A percentile compares a stretch with the other conserved stretches of the same genome.
Evolutionary conservation across 2,888 invertebrate genomes (phyloP).

Genomic region (Hydraecia micacea): DNA sequence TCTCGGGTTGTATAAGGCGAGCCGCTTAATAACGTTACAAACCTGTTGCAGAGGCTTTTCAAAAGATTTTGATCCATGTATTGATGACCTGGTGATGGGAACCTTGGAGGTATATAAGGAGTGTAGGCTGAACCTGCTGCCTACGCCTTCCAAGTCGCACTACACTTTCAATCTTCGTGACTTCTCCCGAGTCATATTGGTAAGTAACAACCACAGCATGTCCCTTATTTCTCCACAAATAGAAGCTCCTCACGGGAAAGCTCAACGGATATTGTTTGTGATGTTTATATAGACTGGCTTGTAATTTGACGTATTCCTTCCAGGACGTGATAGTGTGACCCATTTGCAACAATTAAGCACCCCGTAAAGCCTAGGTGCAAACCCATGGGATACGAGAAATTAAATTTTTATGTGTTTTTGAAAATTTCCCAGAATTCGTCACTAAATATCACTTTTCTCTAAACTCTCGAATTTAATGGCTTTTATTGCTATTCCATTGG

Average conservation of each 20-base stretch:
- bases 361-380: too few relatives aligned
- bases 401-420: too few relatives aligned
- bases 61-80: constrained; percentile 98
- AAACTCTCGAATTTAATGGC: too few relatives aligned
- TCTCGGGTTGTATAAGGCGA: background rate
- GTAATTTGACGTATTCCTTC: too few relatives aligned
- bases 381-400: too few relatives aligned
- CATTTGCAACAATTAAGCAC: too few relatives aligned
- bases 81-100: constrained; percentile 96
- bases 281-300: background rate
- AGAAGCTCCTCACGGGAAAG: background rate
- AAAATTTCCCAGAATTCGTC: too few relatives aligned
- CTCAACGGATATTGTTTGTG: background rate
- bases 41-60: constrained; percentile 94
- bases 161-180: constrained; percentile 98
- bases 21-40: background rate
- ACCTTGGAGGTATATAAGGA: constrained; percentile 97
- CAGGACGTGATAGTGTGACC: too few relatives aligned
- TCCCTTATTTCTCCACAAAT: background rate
- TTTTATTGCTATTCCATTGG: too few relatives aligned
- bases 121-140: constrained; percentile 95
- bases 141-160: constrained; percentile 98
- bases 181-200: constrained; percentile 97
- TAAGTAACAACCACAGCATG: constrained; percentile 70
- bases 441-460: too few relatives aligned